Conservation (phyloP, 2,888 invertebrate genomes). For the Phanerotoma sp. region DNA sequence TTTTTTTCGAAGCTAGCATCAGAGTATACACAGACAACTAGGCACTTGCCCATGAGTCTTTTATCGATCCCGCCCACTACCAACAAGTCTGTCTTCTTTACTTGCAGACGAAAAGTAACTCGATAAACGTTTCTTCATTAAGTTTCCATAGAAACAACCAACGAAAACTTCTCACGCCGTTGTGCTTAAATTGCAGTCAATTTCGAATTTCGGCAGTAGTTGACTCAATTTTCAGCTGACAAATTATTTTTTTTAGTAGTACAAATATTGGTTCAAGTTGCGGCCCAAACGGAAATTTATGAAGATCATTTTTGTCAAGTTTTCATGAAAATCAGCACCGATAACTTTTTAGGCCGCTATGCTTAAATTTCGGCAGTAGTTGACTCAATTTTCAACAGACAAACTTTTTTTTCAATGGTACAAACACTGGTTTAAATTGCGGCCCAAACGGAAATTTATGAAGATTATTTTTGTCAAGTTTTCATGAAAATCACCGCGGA, state of each 20-base stretch:
- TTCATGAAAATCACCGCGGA: conserved; percentile 4
- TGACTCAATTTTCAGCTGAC: no score
- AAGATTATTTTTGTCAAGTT: conserved; percentile 18
- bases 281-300: conserved; percentile 49
- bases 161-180: no score
- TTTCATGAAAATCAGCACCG: conserved; percentile 5
- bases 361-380: no score
- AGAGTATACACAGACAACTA: background rate
- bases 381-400: no score
- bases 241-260: no score
- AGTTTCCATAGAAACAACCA: conserved; percentile 8
- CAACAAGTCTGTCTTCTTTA: conserved; percentile 5
- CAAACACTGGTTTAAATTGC: conserved; percentile 50
- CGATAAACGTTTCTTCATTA: conserved; percentile 7
- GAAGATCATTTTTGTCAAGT: conserved; percentile 27
- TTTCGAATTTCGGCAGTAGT: no score
- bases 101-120: background rate
- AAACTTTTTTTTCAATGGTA: no score
- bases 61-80: conserved; percentile 11
- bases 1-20: background rate
- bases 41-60: conserved; percentile 7
- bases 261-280: conserved; percentile 49
- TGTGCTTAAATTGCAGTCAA: no score
- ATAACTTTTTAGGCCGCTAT: no score
- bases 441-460: conserved; percentile 49